Evolutionary conservation across 1,140 invertebrate species (phyloP), one percentile per base, ranked within the genome.

Genomic region (Ceratina calcarata): DNA sequence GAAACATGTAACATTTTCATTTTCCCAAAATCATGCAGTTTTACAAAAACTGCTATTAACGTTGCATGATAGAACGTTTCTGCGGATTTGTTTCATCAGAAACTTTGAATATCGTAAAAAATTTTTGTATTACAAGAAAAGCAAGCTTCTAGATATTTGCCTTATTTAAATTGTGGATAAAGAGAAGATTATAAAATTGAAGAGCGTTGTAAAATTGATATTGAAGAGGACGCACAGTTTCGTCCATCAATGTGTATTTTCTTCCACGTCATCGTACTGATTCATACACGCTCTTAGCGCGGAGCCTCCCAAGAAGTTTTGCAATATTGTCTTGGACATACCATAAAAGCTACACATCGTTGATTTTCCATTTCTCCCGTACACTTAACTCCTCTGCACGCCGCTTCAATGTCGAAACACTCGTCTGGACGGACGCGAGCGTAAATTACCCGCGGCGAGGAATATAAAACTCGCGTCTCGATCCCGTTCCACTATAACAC

Each of bases 271-370:
- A 72, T 61, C 70, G 8, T 2, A 0, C 3, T 22, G 61, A 67
- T 45, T 57, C n/a, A 68, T 76, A 51, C 20, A 15, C 24, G 49
- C 13, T 72, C 22, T 62, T 18, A 8, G 27, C 0, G 73, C 18
- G n/a, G n/a, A 75, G 27, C n/a, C 62, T 32, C 51, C 15, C 64
- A 37, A 18, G 61, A n/a, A 13, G 51, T 76, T 68, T 68, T 60
- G 62, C 64, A 76, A 67, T 18, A 58, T 45, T 66, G 64, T 18
- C 20, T 61, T 37, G 51, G 51, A 58, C 67, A 55, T 51, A 58
- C 62, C 67, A 73, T 76, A 78, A 66, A 65, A 49, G 64, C 68
- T 79, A 61, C 60, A 79, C 64, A 37, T 49, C 62, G 69, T 55
- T 60, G 51, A 67, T 82, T 55, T 32, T 68, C 32, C 45, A 62